Percentiles rank a stretch among this genome's conserved stretches.
These are phyloP conservation scores for Eretmochelys imbricata DNA, from an alignment of 2,113 vertebrate species.

Conservation along the genomic window DNA sequence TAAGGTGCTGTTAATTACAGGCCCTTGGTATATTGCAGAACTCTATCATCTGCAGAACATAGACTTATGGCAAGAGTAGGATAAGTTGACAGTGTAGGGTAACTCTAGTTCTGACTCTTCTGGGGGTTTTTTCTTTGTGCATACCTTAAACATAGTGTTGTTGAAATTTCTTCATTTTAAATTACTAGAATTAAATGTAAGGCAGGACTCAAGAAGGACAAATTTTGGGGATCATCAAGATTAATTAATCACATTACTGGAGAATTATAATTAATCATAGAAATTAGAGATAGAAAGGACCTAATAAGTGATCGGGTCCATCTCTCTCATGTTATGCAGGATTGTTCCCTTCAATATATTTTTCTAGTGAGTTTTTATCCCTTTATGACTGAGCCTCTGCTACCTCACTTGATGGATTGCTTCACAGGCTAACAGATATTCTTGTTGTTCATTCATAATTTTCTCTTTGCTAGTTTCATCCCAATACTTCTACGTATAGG, in stretches of 20 bases:
- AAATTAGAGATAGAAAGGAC: not conserved
- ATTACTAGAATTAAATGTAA: not conserved
- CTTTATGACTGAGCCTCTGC: not conserved
- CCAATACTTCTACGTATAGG: not conserved
- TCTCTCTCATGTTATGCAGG: not conserved
- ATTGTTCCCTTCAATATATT: not conserved
- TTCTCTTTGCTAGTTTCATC: not conserved
- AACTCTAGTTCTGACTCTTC: not conserved
- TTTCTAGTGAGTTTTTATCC: rapidly evolving
- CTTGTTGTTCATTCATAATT: not conserved
- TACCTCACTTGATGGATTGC: not conserved
- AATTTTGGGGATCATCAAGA: not conserved
- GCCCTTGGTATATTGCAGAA: not conserved
- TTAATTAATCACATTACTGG: not conserved
- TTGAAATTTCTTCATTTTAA: not conserved
- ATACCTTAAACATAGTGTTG: not conserved
- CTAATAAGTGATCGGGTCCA: not conserved
- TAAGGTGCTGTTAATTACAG: not conserved
- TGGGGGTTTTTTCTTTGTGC: not conserved
- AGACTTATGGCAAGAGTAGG: not conserved
- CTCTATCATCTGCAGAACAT: not conserved
- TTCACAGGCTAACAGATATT: not conserved
- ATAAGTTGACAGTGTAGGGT: not conserved
- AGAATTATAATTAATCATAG: not conserved
- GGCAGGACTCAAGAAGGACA: not conserved